Percentiles rank a stretch among this genome's conserved stretches.
These are phyloP conservation scores for Centropus unirufus DNA, from an alignment of 2,113 vertebrate species.

Conservation along the genomic window DNA sequence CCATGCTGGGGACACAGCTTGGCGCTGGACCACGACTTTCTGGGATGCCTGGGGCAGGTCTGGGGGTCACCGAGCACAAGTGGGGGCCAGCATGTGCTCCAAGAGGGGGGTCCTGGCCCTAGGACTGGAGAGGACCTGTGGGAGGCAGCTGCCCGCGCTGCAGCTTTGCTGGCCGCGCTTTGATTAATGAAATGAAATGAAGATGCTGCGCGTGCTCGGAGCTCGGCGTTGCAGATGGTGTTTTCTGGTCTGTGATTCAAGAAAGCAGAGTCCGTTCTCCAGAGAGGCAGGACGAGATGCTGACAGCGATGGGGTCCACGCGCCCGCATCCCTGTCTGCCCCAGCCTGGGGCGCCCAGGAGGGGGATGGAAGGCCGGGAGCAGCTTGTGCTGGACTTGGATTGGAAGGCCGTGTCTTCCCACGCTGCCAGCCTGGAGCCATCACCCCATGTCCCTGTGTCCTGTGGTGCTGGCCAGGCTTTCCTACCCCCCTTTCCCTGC, in stretches of 20 bases:
- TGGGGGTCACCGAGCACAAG: background rate
- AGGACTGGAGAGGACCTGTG: background rate
- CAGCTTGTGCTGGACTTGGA: background rate
- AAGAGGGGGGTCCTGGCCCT: background rate
- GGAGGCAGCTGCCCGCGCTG: background rate
- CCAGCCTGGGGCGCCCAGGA: background rate
- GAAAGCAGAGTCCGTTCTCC: background rate
- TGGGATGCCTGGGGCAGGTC: background rate
- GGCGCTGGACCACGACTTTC: background rate
- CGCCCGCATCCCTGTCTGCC: background rate
- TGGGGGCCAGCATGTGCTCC: accelerated
- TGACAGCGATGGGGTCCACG: background rate
- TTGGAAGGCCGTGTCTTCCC: accelerated
- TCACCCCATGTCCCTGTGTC: background rate
- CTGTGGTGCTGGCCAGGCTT: background rate
- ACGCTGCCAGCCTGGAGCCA: background rate
- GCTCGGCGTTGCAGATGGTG: background rate
- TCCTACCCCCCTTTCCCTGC: background rate
- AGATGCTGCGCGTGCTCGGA: accelerated
- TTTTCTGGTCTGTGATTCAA: background rate
- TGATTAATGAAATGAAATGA: accelerated
- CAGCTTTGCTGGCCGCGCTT: background rate
- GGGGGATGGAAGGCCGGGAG: background rate
- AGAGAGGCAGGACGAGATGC: background rate
- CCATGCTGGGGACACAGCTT: background rate